Conservation (phyloP, 2,888 invertebrate genomes). For the Macrophya annulata region DNA sequence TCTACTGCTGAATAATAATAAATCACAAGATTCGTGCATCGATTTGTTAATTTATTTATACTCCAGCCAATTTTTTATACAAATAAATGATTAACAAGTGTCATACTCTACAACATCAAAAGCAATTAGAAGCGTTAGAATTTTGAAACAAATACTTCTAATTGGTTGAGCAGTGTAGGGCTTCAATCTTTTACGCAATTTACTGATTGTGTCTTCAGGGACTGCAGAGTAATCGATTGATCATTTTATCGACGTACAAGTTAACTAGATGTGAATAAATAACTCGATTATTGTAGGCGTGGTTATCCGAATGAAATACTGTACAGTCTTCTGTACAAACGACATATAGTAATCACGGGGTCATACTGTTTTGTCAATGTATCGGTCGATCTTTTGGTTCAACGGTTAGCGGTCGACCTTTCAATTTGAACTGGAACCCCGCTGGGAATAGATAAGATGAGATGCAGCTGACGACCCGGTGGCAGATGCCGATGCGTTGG, state of each 20-base stretch:
- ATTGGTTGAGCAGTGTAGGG: neutral
- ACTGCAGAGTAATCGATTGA: neutral
- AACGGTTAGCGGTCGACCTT: slow-evolving; percentile 33
- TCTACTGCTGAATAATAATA: neutral
- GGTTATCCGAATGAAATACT: neutral
- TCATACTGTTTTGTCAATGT: neutral
- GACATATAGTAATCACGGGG: neutral
- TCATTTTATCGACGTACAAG: neutral
- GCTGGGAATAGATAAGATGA: slow-evolving; percentile 36
- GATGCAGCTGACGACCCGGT: slow-evolving; percentile 45
- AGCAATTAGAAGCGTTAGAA: neutral
- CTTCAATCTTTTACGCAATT: neutral
- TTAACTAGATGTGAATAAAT: neutral
- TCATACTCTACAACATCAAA: neutral
- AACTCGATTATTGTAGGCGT: neutral
- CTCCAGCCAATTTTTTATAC: neutral
- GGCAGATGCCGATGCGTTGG: slow-evolving; percentile 58
- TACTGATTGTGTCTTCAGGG: neutral
- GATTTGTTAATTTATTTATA: neutral
- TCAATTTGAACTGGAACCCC: slow-evolving; percentile 37
- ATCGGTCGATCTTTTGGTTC: slow-evolving; percentile 22
- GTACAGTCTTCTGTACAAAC: neutral
- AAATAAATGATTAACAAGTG: neutral
- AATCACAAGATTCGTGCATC: neutral
- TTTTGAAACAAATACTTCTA: neutral